These are phyloP conservation scores for Campylomormyrus tamandua DNA, from an alignment of 2,113 vertebrate species.

Conservation along the genomic window DNA sequence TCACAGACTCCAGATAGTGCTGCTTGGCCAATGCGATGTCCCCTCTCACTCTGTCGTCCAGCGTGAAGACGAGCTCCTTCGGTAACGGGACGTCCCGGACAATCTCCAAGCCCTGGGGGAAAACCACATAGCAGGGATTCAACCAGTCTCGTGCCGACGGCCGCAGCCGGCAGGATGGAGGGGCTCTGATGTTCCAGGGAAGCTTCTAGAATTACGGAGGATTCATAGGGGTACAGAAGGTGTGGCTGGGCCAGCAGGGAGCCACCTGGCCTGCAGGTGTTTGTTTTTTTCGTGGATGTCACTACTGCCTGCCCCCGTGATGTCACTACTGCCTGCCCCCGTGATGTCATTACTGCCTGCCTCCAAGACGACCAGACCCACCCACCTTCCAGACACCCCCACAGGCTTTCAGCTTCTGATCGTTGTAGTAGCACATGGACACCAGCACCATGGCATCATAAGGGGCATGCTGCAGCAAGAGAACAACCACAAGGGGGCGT, in stretches of 20 bases:
- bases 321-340: background rate
- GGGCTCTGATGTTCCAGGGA: background rate
- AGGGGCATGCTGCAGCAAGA: conserved; percentile 73
- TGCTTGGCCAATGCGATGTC: conserved; percentile 69
- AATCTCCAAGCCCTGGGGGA: conserved; percentile 66
- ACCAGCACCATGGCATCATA: conserved; percentile 86
- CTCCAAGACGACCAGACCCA: background rate
- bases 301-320: background rate
- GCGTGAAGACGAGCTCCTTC: conserved; percentile 79
- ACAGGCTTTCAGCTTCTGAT: conserved; percentile 67
- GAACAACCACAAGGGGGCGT: background rate
- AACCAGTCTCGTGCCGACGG: background rate
- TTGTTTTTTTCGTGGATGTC: background rate
- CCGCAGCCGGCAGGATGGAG: background rate
- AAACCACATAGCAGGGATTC: background rate
- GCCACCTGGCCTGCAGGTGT: background rate
- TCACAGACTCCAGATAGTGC: conserved; percentile 69
- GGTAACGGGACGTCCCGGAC: conserved; percentile 67
- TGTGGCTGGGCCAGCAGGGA: background rate
- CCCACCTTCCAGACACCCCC: conserved; percentile 88
- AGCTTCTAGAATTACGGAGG: background rate
- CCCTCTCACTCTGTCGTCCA: conserved; percentile 65
- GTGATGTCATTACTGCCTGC: background rate
- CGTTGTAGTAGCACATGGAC: conserved; percentile 60
- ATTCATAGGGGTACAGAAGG: background rate